Evolutionary conservation across 2,888 invertebrate species (phyloP).

Genomic region (Rhimphoctona megacephalus): DNA sequence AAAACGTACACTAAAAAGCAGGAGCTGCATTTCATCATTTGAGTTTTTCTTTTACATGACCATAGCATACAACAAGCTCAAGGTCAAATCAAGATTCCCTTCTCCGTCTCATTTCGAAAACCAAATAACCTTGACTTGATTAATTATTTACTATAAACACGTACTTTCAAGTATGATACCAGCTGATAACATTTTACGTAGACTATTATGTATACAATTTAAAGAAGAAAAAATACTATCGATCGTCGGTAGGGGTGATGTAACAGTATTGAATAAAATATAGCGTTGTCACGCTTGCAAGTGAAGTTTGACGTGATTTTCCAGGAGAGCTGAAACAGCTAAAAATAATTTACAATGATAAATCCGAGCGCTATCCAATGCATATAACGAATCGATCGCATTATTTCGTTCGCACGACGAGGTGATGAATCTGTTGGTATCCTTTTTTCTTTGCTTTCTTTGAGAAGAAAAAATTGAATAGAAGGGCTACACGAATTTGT

Average conservation of each 20-base stretch:
- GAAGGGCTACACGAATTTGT: slow-evolving; percentile 28
- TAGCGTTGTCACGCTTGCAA: not conserved
- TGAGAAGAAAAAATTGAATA: slow-evolving; percentile 22
- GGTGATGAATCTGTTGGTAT: not conserved
- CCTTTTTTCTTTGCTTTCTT: not conserved
- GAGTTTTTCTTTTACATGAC: not conserved
- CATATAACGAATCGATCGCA: not conserved
- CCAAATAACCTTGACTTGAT: not conserved
- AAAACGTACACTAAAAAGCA: not conserved
- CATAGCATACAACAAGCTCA: not conserved
- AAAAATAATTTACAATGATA: slow-evolving; percentile 50
- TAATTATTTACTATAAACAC: slow-evolving; percentile 13
- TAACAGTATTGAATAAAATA: slow-evolving; percentile 18
- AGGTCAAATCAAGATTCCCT: not conserved
- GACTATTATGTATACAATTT: not conserved
- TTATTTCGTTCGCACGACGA: slow-evolving; percentile 12
- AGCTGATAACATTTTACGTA: slow-evolving; percentile 2
- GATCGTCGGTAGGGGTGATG: not conserved
- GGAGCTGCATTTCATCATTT: not conserved
- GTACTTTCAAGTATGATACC: slow-evolving; percentile 18
- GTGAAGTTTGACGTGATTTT: slow-evolving; percentile 30
- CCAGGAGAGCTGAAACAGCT: not conserved
- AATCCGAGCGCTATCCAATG: slow-evolving; percentile 25
- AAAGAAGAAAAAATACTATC: slow-evolving; percentile 1
- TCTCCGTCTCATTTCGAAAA: not conserved